These are phyloP conservation scores for Drosophila melanogaster DNA, from an alignment of 1,140 invertebrate species.

Conservation along the genomic window Release_6_plus_ISO1_MT NT_033777.3:21346501-21347000, in stretches of 20 bases:
- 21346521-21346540: slow-evolving; percentile 14
- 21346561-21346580: background rate
- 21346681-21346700: too few species aligned
- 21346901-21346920: background rate
- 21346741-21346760: too few species aligned
- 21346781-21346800: too few species aligned
- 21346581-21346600: background rate
- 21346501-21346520: slow-evolving; percentile 30
- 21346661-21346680: too few species aligned
- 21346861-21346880: background rate
- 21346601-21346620: background rate
- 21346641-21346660: too few species aligned
- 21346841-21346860: background rate
- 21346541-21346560: slow-evolving; percentile 5
- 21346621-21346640: background rate
- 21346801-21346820: too few species aligned
- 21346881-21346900: background rate
- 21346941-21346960: background rate
- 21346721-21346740: too few species aligned
- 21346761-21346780: too few species aligned
- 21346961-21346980: slow-evolving; percentile 13
- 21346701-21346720: too few species aligned
- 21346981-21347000: slow-evolving; percentile 8
- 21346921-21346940: background rate
- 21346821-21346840: too few species aligned